A percentile compares a stretch with the other conserved stretches of the same genome.
Conservation (phyloP, 2,888 invertebrate genomes). For the Gymnoscelis rufifasciata region DNA sequence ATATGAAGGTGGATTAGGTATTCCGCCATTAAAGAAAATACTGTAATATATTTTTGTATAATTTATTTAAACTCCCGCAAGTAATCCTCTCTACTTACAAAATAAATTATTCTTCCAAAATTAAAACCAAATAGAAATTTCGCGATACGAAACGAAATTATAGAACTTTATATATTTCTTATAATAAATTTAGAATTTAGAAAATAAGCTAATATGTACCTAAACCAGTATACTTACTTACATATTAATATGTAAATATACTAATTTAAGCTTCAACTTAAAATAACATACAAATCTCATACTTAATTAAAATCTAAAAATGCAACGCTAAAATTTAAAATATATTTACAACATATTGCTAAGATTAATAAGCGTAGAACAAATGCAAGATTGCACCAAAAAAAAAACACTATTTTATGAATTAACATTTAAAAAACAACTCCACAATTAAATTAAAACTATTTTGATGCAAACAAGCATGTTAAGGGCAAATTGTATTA, state of each 20-base stretch:
- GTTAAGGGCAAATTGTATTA: not conserved
- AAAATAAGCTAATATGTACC: not conserved
- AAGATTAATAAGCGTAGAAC: constrained; percentile 26
- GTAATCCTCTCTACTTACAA: constrained; percentile 35
- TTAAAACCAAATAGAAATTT: constrained; percentile 25
- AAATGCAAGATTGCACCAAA: constrained; percentile 6
- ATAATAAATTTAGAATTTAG: constrained; percentile 11
- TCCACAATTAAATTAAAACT: not conserved
- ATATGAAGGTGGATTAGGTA: too few relatives aligned
- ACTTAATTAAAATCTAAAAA: constrained; percentile 22
- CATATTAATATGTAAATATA: not conserved
- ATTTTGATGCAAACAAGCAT: constrained; percentile 3
- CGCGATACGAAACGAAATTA: constrained; percentile 22
- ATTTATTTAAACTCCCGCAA: constrained; percentile 42
- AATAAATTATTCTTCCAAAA: constrained; percentile 34
- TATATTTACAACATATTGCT: constrained; percentile 21
- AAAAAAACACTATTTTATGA: too few relatives aligned
- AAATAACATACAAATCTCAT: constrained; percentile 15
- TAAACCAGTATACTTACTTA: not conserved
- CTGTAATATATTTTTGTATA: constrained; percentile 34
- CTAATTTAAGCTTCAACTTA: not conserved
- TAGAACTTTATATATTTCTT: constrained; percentile 13
- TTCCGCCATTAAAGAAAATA: constrained; percentile 1
- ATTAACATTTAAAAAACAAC: not conserved
- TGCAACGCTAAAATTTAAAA: constrained; percentile 8